A percentile compares a stretch with the other conserved stretches of the same genome.
phyloP scores from a whole-genome alignment of 2,113 vertebrate genomes.

The Setophaga kirtlandii region DNA sequence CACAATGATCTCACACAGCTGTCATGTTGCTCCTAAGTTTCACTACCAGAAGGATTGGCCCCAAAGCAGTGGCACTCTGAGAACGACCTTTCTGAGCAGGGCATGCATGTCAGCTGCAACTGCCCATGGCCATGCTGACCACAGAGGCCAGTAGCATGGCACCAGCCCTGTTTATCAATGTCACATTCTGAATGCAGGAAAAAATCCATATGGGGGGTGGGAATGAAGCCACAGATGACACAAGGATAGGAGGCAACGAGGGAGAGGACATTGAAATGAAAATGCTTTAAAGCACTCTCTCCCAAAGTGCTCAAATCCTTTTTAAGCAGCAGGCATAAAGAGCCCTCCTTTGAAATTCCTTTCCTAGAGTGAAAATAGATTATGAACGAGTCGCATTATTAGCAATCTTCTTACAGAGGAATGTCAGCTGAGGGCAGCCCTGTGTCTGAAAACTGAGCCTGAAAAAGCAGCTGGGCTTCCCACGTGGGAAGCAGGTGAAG shows the following conservation, averaged over 20 bases:
- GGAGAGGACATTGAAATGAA: background rate
- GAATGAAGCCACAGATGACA: background rate
- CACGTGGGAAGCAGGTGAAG: background rate
- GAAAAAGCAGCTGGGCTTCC: conserved; percentile 33
- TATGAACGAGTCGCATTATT: background rate
- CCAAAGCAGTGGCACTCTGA: rapidly evolving
- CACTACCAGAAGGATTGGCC: background rate
- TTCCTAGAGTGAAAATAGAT: background rate
- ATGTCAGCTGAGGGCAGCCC: background rate
- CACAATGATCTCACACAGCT: conserved; percentile 33
- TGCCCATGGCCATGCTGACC: background rate
- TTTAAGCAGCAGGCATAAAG: background rate
- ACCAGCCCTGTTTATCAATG: background rate
- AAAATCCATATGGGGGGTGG: background rate
- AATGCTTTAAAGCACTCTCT: background rate
- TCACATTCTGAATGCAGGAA: background rate
- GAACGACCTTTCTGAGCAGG: background rate
- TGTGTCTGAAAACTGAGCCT: background rate
- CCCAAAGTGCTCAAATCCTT: background rate
- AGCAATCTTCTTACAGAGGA: background rate
- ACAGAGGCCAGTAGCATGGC: background rate
- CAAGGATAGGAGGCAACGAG: background rate
- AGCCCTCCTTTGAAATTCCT: background rate
- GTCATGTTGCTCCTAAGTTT: background rate
- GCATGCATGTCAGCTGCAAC: rapidly evolving